Base-by-base conservation (phyloP, 2,113 vertebrate species). In the Dasypus novemcinctus region DNA sequence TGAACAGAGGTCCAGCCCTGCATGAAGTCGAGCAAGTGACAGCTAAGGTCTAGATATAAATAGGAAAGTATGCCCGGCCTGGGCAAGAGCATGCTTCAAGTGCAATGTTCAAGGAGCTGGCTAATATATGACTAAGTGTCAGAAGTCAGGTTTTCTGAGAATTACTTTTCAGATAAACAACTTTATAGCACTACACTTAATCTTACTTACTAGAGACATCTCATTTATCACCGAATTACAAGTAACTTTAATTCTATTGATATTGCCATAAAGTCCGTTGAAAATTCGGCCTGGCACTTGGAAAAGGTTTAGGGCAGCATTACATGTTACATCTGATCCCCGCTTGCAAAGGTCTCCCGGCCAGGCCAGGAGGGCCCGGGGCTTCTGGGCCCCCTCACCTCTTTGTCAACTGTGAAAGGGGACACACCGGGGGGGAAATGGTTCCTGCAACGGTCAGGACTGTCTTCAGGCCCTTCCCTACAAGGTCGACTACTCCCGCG, bases 111-210 rank as follows among this genome's bases (percentile, higher is more conserved):
- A 97, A 97, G 97, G 98, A 95, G 97, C 97, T 89, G 97, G 98
- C 98, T 99, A 99, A 99, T 99, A 98, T 99, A 98, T 99, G 98
- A 99, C 98, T 98, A 97, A 98, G 97, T 98, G 98, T 98, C 98
- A 98, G 98, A 98, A 98, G 99, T 98, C 98, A 98, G 98, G 97
- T 98, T 98, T 96, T 98, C 98, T 98, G 98, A 97, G 98, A 98
- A 98, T 98, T 97, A 98, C 97, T 98, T 98, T 98, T 98, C 96
- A 99, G 99, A 99, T 99, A 99, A 99, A 99, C 98, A 98, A 98
- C 98, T 99, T 99, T 99, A 99, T 98, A 98, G 98, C 98, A 57
- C 96, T 80, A 91, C 96, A 97, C 97, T 99, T 98, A 97, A 98
- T 98, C 98, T 98, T 98, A 98, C 98, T 98, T 98, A 98, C 98